Evolutionary conservation across 2,888 invertebrate genomes (phyloP).

Genomic region (Lasioglossum morio): DNA sequence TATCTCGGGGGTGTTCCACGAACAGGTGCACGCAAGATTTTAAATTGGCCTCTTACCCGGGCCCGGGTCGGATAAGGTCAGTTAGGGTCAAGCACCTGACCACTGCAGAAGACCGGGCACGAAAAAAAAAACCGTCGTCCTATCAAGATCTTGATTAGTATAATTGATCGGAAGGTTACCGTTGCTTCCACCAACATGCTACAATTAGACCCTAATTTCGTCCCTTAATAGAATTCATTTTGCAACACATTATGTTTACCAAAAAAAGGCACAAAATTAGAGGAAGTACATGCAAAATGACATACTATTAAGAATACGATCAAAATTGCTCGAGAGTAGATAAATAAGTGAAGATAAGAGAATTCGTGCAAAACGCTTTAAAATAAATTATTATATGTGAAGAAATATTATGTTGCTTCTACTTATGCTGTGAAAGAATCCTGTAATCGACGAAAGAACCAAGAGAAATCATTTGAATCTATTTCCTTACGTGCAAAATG

Average conservation of each 20-base stretch:
- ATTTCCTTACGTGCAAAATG: not conserved
- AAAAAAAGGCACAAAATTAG: not conserved
- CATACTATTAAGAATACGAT: not conserved
- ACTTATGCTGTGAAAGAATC: no score
- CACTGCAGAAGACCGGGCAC: not conserved
- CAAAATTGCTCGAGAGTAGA: not conserved
- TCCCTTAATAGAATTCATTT: not conserved
- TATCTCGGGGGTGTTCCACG: constrained; percentile 50
- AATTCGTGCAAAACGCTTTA: no score
- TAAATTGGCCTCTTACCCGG: constrained; percentile 52
- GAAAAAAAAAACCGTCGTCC: not conserved
- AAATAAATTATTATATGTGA: no score
- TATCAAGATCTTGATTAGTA: not conserved
- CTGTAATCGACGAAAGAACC: no score
- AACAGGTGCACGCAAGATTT: constrained; percentile 61
- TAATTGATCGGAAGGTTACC: not conserved
- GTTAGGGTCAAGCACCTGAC: constrained; percentile 60
- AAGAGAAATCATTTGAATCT: no score
- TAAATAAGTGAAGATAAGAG: not conserved
- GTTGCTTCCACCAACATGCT: not conserved
- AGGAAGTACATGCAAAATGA: not conserved
- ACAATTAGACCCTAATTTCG: not conserved
- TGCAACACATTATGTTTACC: not conserved
- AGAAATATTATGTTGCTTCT: no score
- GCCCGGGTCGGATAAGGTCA: constrained; percentile 61